Evolutionary conservation across 2,797 vertebrate species (phyloP).

Genomic region (Ptychobarbus kaznakovi): DNA sequence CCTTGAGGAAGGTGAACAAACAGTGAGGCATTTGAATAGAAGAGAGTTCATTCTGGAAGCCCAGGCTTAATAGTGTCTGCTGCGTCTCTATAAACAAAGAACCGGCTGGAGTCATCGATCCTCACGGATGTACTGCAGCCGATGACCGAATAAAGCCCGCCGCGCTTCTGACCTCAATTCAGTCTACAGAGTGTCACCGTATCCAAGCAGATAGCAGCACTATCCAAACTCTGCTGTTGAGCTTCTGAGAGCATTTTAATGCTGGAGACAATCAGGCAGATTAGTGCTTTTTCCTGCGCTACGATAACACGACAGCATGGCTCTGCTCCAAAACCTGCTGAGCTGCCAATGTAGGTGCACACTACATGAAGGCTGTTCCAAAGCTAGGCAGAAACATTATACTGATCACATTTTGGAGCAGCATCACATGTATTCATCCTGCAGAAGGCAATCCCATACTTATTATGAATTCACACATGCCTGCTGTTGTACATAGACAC

Average conservation of each 20-base stretch:
- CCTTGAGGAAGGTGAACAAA: constrained; percentile 14
- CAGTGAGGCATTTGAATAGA: constrained; percentile 9
- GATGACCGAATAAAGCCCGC: constrained; percentile 21
- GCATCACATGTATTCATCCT: neutral
- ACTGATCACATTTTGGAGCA: neutral
- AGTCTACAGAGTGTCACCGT: neutral
- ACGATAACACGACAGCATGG: neutral
- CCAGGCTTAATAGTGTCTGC: neutral
- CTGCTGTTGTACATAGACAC: neutral
- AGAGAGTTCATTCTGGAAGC: constrained; percentile 26
- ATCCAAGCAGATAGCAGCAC: constrained; percentile 10
- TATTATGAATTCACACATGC: neutral
- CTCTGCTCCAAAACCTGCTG: neutral
- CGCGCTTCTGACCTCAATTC: constrained; percentile 12
- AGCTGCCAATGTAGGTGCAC: neutral
- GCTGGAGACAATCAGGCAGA: constrained; percentile 16
- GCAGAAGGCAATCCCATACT: neutral
- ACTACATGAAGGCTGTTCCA: neutral
- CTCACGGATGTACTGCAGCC: constrained; percentile 22
- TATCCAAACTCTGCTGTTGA: constrained; percentile 27
- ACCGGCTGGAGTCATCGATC: constrained; percentile 29
- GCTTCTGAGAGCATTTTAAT: constrained; percentile 7
- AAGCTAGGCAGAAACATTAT: neutral
- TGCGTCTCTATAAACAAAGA: constrained; percentile 26
- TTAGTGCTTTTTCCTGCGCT: neutral